A percentile compares a stretch with the other conserved stretches of the same genome.
Conservation (phyloP, 1,140 invertebrate genomes). For the Drosophila azteca region DNA sequence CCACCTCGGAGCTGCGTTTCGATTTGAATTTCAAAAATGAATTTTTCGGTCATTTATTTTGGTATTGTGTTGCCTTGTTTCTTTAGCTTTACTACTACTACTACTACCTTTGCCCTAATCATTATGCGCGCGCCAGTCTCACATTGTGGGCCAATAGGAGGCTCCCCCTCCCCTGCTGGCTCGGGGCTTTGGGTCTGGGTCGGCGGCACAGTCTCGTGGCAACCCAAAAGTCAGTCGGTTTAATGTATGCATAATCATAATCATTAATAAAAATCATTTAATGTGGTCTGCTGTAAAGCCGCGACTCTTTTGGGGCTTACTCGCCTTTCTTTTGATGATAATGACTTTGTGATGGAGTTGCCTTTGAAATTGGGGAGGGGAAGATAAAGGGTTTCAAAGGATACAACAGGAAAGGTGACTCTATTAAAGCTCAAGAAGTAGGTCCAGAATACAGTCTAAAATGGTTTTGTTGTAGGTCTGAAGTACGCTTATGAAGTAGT, state of each 20-base stretch:
- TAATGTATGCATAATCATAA: slow-evolving; percentile 69
- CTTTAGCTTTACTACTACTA: slow-evolving; percentile 4
- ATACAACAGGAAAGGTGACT: too few species aligned
- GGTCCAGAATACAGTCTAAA: too few species aligned
- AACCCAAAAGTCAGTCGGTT: slow-evolving; percentile 30
- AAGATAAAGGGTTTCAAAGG: too few species aligned
- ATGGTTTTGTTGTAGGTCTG: too few species aligned
- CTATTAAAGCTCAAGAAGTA: too few species aligned
- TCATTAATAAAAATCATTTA: slow-evolving; percentile 76
- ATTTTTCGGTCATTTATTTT: slow-evolving; percentile 49
- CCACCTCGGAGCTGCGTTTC: slow-evolving; percentile 23
- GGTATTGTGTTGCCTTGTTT: slow-evolving; percentile 27
- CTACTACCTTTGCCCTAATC: slow-evolving; percentile 37
- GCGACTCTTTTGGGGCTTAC: slow-evolving; percentile 24
- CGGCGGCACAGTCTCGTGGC: slow-evolving; percentile 1
- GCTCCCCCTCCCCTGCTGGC: slow-evolving; percentile 3
- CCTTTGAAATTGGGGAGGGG: neutral
- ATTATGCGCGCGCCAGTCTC: slow-evolving; percentile 58
- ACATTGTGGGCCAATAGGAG: slow-evolving; percentile 35
- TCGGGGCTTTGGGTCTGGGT: too few species aligned
- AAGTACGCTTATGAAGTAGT: too few species aligned
- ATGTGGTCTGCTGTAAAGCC: slow-evolving; percentile 57
- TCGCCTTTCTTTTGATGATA: slow-evolving; percentile 4
- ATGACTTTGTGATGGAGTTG: slow-evolving; percentile 15
- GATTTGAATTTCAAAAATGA: slow-evolving; percentile 68